Conservation (phyloP, 2,113 vertebrate genomes). For the Peromyscus leucopus region DNA sequence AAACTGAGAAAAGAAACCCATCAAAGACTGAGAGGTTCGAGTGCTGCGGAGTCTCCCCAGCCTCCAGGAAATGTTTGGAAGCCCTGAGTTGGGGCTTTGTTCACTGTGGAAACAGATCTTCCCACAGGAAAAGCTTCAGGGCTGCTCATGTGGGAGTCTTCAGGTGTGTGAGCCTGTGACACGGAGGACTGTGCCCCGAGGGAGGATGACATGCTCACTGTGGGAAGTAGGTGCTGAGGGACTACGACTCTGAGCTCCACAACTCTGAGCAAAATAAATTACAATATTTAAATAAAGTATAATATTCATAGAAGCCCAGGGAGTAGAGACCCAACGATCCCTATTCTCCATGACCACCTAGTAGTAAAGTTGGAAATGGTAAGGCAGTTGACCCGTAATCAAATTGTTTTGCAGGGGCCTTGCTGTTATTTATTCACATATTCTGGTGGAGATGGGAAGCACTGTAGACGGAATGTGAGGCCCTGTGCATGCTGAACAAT, state of each 20-base stretch:
- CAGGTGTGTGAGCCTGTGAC: not conserved
- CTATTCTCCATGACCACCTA: not conserved
- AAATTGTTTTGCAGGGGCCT: not conserved
- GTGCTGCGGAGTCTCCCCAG: not conserved
- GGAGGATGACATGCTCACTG: not conserved
- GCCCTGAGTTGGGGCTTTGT: not conserved
- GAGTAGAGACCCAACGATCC: not conserved
- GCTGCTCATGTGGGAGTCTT: not conserved
- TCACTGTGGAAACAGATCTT: not conserved
- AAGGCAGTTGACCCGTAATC: not conserved
- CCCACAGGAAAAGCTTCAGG: not conserved
- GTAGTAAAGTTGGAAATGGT: not conserved
- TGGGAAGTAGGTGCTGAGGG: not conserved
- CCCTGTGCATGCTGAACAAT: not conserved
- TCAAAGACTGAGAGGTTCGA: not conserved
- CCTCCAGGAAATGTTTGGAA: constrained; percentile 1
- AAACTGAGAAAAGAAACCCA: constrained; percentile 13
- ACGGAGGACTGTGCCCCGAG: not conserved
- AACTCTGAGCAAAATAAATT: not conserved
- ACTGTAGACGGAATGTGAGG: not conserved
- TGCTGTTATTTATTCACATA: not conserved
- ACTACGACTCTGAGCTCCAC: constrained; percentile 25
- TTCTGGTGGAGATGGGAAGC: too few species aligned
- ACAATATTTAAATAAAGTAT: not conserved
- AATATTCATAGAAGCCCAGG: not conserved